phyloP scores from a whole-genome alignment of 2,888 invertebrate genomes.

The Diaphora mendica region DNA sequence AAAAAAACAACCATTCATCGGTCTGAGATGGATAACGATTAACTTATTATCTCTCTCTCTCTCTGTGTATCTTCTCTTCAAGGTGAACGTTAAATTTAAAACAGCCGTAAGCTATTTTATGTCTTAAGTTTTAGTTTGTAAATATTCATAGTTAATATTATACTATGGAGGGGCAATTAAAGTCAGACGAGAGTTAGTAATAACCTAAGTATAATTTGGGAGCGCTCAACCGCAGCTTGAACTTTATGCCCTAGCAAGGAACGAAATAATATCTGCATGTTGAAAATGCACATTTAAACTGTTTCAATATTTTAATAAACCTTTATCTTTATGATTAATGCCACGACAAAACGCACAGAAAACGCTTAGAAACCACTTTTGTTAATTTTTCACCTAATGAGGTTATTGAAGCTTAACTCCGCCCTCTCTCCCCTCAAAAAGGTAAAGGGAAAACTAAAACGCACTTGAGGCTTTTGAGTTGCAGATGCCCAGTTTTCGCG shows the following conservation, averaged over 20 bases:
- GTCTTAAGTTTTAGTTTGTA: background rate
- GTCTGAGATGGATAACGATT: too few relatives aligned
- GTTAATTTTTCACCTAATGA: too few relatives aligned
- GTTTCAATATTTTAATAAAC: background rate
- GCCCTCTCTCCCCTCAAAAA: too few relatives aligned
- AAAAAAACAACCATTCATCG: too few relatives aligned
- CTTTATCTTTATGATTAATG: background rate
- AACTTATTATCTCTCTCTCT: too few relatives aligned
- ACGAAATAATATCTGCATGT: constrained; percentile 3
- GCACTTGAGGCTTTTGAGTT: too few relatives aligned
- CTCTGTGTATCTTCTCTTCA: too few relatives aligned
- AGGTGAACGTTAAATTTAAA: background rate
- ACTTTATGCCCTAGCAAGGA: background rate
- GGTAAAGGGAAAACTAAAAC: too few relatives aligned
- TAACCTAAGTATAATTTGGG: constrained; percentile 3
- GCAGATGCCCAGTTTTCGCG: too few relatives aligned
- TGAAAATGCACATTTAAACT: background rate
- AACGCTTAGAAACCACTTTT: too few relatives aligned
- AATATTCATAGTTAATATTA: background rate
- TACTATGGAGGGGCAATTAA: background rate
- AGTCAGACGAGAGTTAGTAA: background rate
- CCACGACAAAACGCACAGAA: too few relatives aligned
- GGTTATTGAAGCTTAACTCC: too few relatives aligned
- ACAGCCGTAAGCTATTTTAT: background rate
- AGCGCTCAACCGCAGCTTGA: background rate